phyloP scores from a whole-genome alignment of 37 sponge, comb jelly and placozoan species.

The Lycopodina hypogea region DNA sequence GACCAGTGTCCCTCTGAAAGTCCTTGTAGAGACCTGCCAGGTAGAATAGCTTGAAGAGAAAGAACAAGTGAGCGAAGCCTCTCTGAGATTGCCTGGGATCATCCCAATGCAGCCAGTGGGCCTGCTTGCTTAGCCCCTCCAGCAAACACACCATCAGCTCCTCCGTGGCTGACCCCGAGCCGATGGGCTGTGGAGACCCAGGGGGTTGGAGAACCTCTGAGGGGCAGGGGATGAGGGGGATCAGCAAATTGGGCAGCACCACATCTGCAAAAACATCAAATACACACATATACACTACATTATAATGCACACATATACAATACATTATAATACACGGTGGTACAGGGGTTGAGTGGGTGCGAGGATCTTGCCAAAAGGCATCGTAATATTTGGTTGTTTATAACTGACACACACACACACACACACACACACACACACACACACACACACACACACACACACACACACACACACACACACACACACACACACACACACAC shows the following conservation, averaged over 20 bases:
- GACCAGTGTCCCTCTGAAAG: constrained; percentile 42
- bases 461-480: no score
- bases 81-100: constrained; percentile 48
- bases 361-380: no score
- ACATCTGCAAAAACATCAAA: constrained; percentile 11
- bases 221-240: constrained; percentile 6
- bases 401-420: no score
- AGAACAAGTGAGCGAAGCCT: constrained; percentile 81
- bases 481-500: no score
- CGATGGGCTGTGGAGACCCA: background rate
- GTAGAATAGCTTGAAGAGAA: constrained; percentile 83
- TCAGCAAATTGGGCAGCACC: constrained; percentile 12
- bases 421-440: no score
- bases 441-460: no score
- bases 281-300: background rate
- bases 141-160: constrained; percentile 58
- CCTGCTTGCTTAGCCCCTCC: constrained; percentile 32
- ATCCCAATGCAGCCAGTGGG: constrained; percentile 68
- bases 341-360: no score
- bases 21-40: constrained; percentile 76
- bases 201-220: background rate
- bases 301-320: no score
- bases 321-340: no score
- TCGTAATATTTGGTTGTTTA: no score
- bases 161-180: background rate